phyloP scores from a whole-genome alignment of 2,797 vertebrate genomes.

The Danio tinwini region DNA sequence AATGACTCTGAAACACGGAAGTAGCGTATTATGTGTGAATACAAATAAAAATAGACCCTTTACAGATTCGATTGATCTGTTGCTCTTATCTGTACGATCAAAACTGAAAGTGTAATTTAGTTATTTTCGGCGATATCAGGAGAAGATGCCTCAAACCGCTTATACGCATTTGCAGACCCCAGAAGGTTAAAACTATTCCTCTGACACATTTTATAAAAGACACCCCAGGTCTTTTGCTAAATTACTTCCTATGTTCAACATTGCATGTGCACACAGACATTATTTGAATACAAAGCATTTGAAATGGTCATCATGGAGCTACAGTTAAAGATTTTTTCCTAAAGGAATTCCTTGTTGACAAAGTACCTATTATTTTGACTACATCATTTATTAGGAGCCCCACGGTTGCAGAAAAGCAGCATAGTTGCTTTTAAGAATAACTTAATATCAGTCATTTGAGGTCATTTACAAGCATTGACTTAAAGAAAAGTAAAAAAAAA shows the following conservation, averaged over 20 bases:
- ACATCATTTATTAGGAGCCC: conserved; percentile 27
- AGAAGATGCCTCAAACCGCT: no score
- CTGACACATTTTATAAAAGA: no score
- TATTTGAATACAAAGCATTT: background rate
- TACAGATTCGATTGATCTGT: no score
- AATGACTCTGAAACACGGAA: no score
- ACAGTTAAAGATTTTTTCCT: conserved; percentile 3
- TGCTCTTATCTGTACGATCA: no score
- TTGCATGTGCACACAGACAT: conserved; percentile 9
- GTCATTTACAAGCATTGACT: background rate
- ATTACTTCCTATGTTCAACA: conserved; percentile 21
- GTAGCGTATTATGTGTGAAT: no score
- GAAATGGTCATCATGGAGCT: conserved; percentile 1
- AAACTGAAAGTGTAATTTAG: no score
- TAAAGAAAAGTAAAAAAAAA: no score
- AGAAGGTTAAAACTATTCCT: no score
- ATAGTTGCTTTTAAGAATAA: conserved; percentile 39
- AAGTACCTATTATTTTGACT: conserved; percentile 18
- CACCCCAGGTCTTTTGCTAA: background rate
- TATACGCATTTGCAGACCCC: no score
- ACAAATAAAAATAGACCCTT: no score
- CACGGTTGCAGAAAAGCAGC: conserved; percentile 17
- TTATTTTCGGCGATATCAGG: no score
- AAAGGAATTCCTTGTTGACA: background rate
- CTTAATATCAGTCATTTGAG: conserved; percentile 10